Evolutionary conservation across 2,113 vertebrate species (phyloP).

Genomic region (Todiramphus saurophagus): DNA sequence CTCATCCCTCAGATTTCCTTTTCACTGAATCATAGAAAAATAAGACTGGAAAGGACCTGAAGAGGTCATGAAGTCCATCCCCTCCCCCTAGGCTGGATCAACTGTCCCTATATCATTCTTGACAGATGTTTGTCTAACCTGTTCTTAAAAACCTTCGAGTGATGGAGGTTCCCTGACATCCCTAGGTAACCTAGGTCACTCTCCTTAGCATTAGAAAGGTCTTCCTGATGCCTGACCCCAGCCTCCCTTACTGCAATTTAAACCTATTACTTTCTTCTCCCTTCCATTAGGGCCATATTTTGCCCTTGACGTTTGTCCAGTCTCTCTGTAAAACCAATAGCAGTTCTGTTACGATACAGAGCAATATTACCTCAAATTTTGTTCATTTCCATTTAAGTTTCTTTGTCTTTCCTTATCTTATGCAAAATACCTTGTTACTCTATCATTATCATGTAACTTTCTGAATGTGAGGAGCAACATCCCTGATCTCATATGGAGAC

Average conservation of each 20-base stretch:
- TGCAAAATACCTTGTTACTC: background rate
- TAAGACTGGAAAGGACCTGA: background rate
- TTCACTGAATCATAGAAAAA: slow-evolving; percentile 18
- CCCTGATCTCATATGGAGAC: background rate
- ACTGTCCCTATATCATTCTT: slow-evolving; percentile 17
- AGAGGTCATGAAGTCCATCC: background rate
- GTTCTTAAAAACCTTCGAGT: slow-evolving; percentile 19
- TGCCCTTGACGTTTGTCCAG: background rate
- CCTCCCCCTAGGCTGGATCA: slow-evolving; percentile 18
- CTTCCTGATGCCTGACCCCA: background rate
- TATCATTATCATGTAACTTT: background rate
- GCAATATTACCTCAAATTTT: background rate
- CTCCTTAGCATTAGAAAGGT: background rate
- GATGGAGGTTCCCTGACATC: slow-evolving; percentile 1
- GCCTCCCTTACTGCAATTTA: background rate
- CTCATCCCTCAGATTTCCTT: background rate
- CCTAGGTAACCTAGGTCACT: background rate
- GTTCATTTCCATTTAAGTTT: background rate
- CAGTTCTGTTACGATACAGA: background rate
- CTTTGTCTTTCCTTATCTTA: background rate
- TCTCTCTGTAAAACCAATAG: background rate
- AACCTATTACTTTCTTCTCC: background rate
- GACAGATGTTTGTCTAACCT: slow-evolving; percentile 36
- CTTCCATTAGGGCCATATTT: background rate
- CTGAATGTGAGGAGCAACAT: background rate